A percentile compares a stretch with the other conserved stretches of the same genome.
Evolutionary conservation across 2,797 vertebrate species (phyloP).

Genomic region (Chromobotia macracanthus): DNA sequence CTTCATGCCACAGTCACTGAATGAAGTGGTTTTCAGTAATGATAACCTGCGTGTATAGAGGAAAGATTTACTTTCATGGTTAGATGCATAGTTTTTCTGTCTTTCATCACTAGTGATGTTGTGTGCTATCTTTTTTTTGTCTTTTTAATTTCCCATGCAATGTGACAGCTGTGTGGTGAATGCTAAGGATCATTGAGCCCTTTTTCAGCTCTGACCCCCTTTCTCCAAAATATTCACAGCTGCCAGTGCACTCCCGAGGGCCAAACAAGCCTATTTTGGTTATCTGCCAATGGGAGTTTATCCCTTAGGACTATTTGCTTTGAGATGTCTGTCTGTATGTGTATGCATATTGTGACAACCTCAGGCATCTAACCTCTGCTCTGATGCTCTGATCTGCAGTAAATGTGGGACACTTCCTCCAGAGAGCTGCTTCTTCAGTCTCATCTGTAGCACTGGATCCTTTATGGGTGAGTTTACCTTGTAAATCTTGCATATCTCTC

Average conservation of each 20-base stretch:
- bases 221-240: slow-evolving; percentile 17
- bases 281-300: slow-evolving; percentile 27
- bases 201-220: slow-evolving; percentile 13
- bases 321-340: slow-evolving; percentile 23
- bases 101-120: slow-evolving; percentile 5
- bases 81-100: slow-evolving; percentile 9
- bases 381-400: slow-evolving; percentile 68
- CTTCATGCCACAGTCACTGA: not conserved
- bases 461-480: slow-evolving; percentile 80
- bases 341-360: slow-evolving; percentile 20
- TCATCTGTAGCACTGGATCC: slow-evolving; percentile 88
- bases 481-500: slow-evolving; percentile 6
- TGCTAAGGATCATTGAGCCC: slow-evolving; percentile 4
- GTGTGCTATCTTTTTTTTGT: slow-evolving; percentile 24
- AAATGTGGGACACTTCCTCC: slow-evolving; percentile 89
- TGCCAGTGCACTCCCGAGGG: slow-evolving; percentile 12
- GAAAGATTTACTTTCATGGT: slow-evolving; percentile 31
- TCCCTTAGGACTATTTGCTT: slow-evolving; percentile 31
- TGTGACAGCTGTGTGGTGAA: slow-evolving; percentile 40
- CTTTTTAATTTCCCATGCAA: slow-evolving; percentile 25
- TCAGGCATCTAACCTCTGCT: slow-evolving; percentile 40
- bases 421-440: slow-evolving; percentile 91
- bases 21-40: not conserved
- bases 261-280: slow-evolving; percentile 5
- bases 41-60: slow-evolving; percentile 11